Evolutionary conservation across 92 coral and sea anemone species (phyloP).

Genomic region (Parazoanthus darwini): DNA sequence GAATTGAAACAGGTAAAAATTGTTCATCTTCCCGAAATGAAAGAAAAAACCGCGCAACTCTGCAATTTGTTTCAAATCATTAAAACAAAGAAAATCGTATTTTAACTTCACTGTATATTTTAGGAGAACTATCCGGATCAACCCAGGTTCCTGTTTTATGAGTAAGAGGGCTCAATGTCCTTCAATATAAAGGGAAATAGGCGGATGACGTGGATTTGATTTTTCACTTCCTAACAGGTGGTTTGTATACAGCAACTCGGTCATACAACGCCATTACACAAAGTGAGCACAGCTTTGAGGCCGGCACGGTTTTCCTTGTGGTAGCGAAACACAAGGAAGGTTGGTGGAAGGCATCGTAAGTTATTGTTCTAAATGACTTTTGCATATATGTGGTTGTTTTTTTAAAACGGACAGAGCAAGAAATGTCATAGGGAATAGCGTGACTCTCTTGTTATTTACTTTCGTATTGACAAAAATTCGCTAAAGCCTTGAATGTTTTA

Average conservation of each 20-base stretch:
- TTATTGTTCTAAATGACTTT: not conserved
- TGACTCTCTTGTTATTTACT: not conserved
- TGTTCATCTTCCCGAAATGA: not conserved
- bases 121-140: not conserved
- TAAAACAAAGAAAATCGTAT: not conserved
- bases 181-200: not conserved
- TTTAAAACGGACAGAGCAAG: not conserved
- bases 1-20: not conserved
- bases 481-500: not conserved
- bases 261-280: not conserved
- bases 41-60: not conserved
- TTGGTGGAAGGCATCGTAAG: slow-evolving; percentile 5
- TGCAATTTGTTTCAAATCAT: not conserved
- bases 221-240: not conserved
- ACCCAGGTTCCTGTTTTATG: not conserved
- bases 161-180: not conserved
- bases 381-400: not conserved
- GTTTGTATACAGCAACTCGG: not conserved
- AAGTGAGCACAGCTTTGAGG: slow-evolving; percentile 4
- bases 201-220: not conserved
- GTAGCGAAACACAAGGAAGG: slow-evolving; percentile 1
- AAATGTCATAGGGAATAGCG: too few species aligned
- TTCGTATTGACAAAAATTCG: not conserved
- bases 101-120: not conserved
- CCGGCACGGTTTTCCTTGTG: not conserved